phyloP scores from a whole-genome alignment of 2,888 invertebrate species.

The Drosophila birchii region DNA sequence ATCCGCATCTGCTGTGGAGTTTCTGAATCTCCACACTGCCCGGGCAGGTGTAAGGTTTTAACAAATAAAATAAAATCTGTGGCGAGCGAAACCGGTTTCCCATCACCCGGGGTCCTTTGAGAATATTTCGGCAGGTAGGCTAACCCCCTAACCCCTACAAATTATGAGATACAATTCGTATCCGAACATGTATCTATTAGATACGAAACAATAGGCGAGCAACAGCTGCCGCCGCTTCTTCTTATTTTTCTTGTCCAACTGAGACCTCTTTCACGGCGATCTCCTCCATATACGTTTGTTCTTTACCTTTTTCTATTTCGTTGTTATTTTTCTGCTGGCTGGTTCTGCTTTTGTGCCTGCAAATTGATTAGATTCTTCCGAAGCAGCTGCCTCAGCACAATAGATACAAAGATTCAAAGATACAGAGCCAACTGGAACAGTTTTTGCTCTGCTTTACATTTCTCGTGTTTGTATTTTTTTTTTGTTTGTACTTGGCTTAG shows the following conservation, averaged over 20 bases:
- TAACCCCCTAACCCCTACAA: slow-evolving; percentile 8
- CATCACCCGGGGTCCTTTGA: slow-evolving; percentile 11
- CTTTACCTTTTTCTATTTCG: neutral
- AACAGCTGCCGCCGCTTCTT: slow-evolving; percentile 14
- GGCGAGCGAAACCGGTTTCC: slow-evolving; percentile 22
- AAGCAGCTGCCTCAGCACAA: slow-evolving; percentile 30
- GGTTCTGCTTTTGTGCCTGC: slow-evolving; percentile 12
- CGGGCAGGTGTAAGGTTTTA: slow-evolving; percentile 25
- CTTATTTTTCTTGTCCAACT: neutral
- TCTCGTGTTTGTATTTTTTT: neutral
- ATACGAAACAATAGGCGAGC: slow-evolving; percentile 27
- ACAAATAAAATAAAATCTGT: slow-evolving; percentile 31
- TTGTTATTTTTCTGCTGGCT: neutral
- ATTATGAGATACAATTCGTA: slow-evolving; percentile 35
- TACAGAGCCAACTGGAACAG: slow-evolving; percentile 15
- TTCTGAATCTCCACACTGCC: slow-evolving; percentile 3
- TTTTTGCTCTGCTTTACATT: slow-evolving; percentile 7
- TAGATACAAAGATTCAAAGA: slow-evolving; percentile 15
- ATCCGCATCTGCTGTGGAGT: slow-evolving; percentile 12
- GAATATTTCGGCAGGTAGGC: slow-evolving; percentile 28
- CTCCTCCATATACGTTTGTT: neutral
- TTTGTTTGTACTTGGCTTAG: slow-evolving; percentile 1
- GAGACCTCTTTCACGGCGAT: neutral
- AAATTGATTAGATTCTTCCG: slow-evolving; percentile 34
- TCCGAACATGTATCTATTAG: slow-evolving; percentile 17